Percentiles rank a stretch among this genome's conserved stretches.
Evolutionary conservation across 2,113 vertebrate genomes (phyloP).

Genomic region (Crocuta crocuta): DNA sequence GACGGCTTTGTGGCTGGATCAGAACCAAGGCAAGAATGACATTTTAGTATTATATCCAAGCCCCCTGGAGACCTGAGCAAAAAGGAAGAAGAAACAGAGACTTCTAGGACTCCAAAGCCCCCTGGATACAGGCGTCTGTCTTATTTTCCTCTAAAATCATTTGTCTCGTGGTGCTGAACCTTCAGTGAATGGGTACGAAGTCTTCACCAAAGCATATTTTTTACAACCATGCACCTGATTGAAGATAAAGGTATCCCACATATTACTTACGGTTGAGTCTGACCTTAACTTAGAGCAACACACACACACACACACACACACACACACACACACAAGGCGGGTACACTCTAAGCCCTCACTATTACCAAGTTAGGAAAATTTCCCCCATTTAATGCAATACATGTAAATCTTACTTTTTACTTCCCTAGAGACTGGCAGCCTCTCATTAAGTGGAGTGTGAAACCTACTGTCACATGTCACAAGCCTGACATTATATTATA

Average conservation of each 20-base stretch:
- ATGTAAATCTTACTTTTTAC: not conserved
- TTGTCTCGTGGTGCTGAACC: not conserved
- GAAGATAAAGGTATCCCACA: not conserved
- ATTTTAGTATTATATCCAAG: not conserved
- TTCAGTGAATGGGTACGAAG: rapidly evolving
- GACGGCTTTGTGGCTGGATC: not conserved
- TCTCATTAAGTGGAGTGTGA: conserved; percentile 29
- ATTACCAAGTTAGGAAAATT: not conserved
- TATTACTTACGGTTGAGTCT: rapidly evolving
- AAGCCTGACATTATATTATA: not conserved
- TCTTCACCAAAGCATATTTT: not conserved
- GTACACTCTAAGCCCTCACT: not conserved
- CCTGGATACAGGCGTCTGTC: not conserved
- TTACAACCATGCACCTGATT: not conserved
- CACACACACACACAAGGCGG: not conserved
- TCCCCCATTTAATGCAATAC: not conserved
- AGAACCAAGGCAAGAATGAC: not conserved
- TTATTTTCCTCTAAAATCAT: not conserved
- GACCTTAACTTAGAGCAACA: too few species aligned
- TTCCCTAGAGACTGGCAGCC: not conserved
- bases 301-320: too few species aligned
- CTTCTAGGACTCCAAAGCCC: not conserved
- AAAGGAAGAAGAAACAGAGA: not conserved
- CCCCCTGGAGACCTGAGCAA: not conserved
- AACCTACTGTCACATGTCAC: not conserved